A percentile compares a stretch with the other conserved stretches of the same genome.
Evolutionary conservation across 2,888 invertebrate species (phyloP).

Genomic region (Mycalesis mineus): DNA sequence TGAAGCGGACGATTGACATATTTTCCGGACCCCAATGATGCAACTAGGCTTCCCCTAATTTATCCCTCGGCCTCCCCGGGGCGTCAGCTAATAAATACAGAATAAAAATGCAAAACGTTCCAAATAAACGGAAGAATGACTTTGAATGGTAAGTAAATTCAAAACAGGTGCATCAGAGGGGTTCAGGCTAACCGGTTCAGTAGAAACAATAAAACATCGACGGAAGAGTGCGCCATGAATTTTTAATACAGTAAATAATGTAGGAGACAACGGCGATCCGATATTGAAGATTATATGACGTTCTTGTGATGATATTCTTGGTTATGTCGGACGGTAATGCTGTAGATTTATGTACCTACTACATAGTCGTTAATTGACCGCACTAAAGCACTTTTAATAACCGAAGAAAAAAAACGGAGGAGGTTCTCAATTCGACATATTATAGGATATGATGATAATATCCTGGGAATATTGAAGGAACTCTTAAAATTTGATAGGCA

Average conservation of each 20-base stretch:
- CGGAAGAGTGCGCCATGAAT: slow-evolving; percentile 31
- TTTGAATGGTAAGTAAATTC: slow-evolving; percentile 59
- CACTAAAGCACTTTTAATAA: too few relatives aligned
- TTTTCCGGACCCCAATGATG: slow-evolving; percentile 48
- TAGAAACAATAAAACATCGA: slow-evolving; percentile 29
- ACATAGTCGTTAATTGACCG: too few relatives aligned
- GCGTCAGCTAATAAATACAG: slow-evolving; percentile 49
- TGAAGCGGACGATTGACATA: slow-evolving; percentile 47
- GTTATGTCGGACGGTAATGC: not conserved
- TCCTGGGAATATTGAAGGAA: too few relatives aligned
- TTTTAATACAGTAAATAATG: slow-evolving; percentile 25
- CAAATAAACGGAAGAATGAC: slow-evolving; percentile 59
- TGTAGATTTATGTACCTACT: too few relatives aligned
- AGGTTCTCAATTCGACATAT: too few relatives aligned
- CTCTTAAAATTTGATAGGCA: too few relatives aligned
- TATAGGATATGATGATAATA: too few relatives aligned
- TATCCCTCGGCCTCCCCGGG: slow-evolving; percentile 28
- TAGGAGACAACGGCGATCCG: not conserved
- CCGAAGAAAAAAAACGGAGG: too few relatives aligned
- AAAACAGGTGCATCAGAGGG: slow-evolving; percentile 62
- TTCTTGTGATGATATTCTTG: not conserved
- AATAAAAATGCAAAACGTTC: slow-evolving; percentile 63
- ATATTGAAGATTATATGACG: slow-evolving; percentile 1
- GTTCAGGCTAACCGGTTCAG: slow-evolving; percentile 47
- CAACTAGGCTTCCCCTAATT: slow-evolving; percentile 39